Percentiles rank a stretch among this genome's conserved stretches.
phyloP scores from a whole-genome alignment of 2,888 invertebrate species.

The Girardia tigrina region DNA sequence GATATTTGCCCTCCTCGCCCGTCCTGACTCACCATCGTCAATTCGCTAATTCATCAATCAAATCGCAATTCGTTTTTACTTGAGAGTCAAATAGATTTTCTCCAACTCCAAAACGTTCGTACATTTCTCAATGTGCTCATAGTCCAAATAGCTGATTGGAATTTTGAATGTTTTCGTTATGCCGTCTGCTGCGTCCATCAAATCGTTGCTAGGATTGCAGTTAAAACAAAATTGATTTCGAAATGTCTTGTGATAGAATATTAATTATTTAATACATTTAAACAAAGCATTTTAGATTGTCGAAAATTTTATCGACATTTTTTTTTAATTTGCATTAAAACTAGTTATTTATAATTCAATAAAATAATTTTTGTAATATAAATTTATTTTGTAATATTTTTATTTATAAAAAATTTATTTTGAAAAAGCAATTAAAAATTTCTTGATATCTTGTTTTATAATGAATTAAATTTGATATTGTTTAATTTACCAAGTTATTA shows the following conservation, averaged over 20 bases:
- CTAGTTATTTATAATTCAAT: too few species aligned
- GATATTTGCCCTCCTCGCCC: conserved; percentile 63
- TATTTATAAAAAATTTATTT: too few species aligned
- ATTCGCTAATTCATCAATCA: background rate
- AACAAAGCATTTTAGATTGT: too few species aligned
- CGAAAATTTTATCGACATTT: too few species aligned
- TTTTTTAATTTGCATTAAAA: too few species aligned
- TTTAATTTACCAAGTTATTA: too few species aligned
- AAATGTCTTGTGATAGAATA: background rate
- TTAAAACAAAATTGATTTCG: background rate
- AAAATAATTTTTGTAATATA: too few species aligned
- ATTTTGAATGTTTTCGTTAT: conserved; percentile 42
- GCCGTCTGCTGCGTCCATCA: background rate
- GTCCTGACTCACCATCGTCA: conserved; percentile 52
- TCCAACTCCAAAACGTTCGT: conserved; percentile 58
- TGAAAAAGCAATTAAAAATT: too few species aligned
- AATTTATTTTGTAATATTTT: too few species aligned
- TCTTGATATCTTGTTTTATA: too few species aligned
- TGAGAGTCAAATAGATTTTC: conserved; percentile 57
- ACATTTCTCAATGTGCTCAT: conserved; percentile 58
- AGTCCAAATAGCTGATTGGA: conserved; percentile 60
- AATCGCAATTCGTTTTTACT: conserved; percentile 39
- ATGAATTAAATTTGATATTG: too few species aligned
- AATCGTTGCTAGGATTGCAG: background rate
- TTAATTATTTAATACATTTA: background rate